A percentile compares a stretch with the other conserved stretches of the same genome.
Conservation (phyloP, 2,888 invertebrate genomes). For the Trypoxylon attenuatum region DNA sequence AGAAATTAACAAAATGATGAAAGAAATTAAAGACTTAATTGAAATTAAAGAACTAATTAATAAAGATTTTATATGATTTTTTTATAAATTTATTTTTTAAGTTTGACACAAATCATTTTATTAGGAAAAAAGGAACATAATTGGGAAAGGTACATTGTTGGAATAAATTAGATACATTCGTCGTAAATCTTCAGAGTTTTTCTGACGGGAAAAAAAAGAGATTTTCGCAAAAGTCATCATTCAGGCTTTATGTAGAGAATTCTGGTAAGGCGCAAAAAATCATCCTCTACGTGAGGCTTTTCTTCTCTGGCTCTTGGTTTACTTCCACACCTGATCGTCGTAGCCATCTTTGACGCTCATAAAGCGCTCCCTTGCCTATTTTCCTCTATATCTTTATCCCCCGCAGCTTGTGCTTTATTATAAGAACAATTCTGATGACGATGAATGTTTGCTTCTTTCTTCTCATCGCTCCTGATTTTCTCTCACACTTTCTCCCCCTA, state of each 20-base stretch:
- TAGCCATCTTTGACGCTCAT: slow-evolving; percentile 38
- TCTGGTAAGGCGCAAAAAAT: not conserved
- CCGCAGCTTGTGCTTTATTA: slow-evolving; percentile 28
- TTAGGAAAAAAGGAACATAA: no score
- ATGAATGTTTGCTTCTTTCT: slow-evolving; percentile 38
- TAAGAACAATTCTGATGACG: no score
- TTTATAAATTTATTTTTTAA: no score
- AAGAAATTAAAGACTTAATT: no score
- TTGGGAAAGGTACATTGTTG: no score
- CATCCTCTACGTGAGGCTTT: slow-evolving; percentile 28
- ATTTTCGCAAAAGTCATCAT: slow-evolving; percentile 21
- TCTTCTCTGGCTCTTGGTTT: slow-evolving; percentile 1
- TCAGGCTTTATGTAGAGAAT: slow-evolving; percentile 26
- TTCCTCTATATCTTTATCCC: slow-evolving; percentile 41
- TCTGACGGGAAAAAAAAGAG: no score
- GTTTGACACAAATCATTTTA: no score
- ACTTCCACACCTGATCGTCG: slow-evolving; percentile 24
- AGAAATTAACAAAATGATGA: no score
- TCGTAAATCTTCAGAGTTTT: no score
- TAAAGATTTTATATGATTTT: no score
- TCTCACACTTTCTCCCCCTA: slow-evolving; percentile 1
- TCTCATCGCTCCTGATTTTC: slow-evolving; percentile 15
- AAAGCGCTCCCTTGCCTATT: slow-evolving; percentile 31
- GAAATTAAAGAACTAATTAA: no score
- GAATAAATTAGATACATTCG: no score